These are phyloP conservation scores for Anguilla anguilla DNA, from an alignment of 2,797 vertebrate species.

Conservation along the genomic window DNA sequence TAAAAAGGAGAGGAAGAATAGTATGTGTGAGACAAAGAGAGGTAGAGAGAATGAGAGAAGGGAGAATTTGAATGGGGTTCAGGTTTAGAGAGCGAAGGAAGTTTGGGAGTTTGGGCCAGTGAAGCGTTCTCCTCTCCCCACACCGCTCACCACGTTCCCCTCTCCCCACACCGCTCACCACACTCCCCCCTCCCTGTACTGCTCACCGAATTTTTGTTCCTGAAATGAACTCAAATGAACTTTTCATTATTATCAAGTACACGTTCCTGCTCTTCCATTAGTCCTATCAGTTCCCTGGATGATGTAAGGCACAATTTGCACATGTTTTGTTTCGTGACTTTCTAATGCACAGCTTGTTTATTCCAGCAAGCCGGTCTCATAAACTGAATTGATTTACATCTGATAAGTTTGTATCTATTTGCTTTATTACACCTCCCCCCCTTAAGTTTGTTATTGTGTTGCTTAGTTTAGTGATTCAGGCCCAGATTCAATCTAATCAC, in stretches of 20 bases:
- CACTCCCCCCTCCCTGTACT: too few relatives aligned
- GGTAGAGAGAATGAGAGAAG: not conserved
- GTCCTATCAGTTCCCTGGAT: not conserved
- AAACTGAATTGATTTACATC: not conserved
- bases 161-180: too few relatives aligned
- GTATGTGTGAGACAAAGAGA: not conserved
- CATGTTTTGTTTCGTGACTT: not conserved
- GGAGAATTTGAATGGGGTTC: too few relatives aligned
- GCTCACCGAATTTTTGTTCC: not conserved
- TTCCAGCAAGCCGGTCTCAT: not conserved
- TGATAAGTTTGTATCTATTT: not conserved
- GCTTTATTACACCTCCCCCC: not conserved
- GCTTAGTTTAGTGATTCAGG: not conserved
- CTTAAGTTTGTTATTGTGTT: not conserved
- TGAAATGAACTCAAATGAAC: not conserved
- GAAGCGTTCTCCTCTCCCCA: too few relatives aligned
- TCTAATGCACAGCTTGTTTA: slow-evolving; percentile 13
- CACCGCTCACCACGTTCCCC: too few relatives aligned
- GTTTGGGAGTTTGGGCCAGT: too few relatives aligned
- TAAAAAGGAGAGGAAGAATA: not conserved
- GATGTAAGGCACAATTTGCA: not conserved
- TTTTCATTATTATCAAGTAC: not conserved
- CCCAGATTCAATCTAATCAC: not conserved
- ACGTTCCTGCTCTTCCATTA: too few relatives aligned
- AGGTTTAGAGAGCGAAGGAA: too few relatives aligned